Base-by-base conservation (phyloP, 1,140 invertebrate species). In the Sycobia sp. region DNA sequence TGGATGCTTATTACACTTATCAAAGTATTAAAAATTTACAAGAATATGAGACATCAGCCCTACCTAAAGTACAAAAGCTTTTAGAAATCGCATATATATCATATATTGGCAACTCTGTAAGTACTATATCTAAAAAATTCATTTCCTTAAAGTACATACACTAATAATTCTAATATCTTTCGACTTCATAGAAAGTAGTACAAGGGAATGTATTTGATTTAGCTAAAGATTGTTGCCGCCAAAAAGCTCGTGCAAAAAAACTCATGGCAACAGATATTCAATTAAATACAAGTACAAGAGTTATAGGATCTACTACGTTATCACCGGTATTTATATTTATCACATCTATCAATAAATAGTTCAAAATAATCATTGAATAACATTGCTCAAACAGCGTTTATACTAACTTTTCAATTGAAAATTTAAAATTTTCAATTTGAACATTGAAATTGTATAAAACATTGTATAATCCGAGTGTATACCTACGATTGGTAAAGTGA, bases 1-100 rank as follows among this genome's bases (percentile, higher is more conserved):
- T 88, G 14, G 88, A 90, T 65, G 83, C 88, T 29, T 88, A 86
- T 65, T 81, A 82, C 67, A 82, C 84, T n/a, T 87, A 88, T 69
- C 82, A 84, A 60, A 83, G 81, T 71, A 82, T 84, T 0, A 84
- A 87, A 64, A 89, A 89, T 71, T 82, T 85, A 68, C 77, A 83
- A 8, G 81, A 85, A 23, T 77, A 80, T 2, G 88, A 88, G 68
- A 81, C 83, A 44, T 69, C 67, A 3, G 80, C 82, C 46, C 67
- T 78, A 29, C 76, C 77, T 53, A 62, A 68, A 16, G 85, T 89
- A 44, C 78, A 81, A n/a, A 81, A 81, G 14, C 75, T 89, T 43
- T 67, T 90, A 0, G 77, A 84, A 1, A 87, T 89, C 38, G 84
- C 84, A 20, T 89, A 87, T 65, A 88, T 86, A 71, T 76, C 75